Evolutionary conservation across 2,113 vertebrate species (phyloP), one percentile per base, ranked within the genome.

Genomic region (Bostrychus sinensis): DNA sequence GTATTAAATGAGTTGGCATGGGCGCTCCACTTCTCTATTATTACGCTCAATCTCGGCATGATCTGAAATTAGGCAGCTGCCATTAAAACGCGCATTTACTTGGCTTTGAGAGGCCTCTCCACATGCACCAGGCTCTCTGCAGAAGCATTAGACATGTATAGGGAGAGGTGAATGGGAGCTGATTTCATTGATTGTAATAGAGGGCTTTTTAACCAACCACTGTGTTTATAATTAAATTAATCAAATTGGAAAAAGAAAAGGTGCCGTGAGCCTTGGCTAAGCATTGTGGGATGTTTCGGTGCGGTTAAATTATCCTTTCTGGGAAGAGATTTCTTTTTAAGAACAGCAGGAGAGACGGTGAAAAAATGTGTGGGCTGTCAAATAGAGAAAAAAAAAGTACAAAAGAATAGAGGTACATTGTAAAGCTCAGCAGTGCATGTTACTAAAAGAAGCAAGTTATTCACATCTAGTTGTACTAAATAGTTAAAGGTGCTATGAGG

Each of bases 191-290:
- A 68, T 66, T 53, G 28, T 54, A 74, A 53, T 62, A 19, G 42
- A 51, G 26, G 25, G 30, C 48, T 63, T 73, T 78, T 76, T 23
- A 17, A 41, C 38, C 34, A n/a, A 20, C 26, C 3, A 25, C 57
- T 69, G 59, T 66, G 67, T 58, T 56, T 14, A 70, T 78, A 69
- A 76, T 79, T 66, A 64, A 55, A 32, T 50, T 53, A 71, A 75
- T 87, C 77, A 79, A 46, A 77, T 73, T 30, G 26, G 62, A 30
- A 75, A 61, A 75, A 72, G 50, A 8, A 30, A 36, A 16, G 3
- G 5, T 37, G 55, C 48, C 41, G 54, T 64, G 43, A 56, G 7
- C 17, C 62, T 56, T 39, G 5, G 37, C 7, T 6, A 48, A 5
- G 20, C 53, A 56, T 73, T 57, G 50, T 23, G 55, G 6, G 37